Evolutionary conservation across 2,797 vertebrate species (phyloP).

Genomic region (Caiman crocodilus): DNA sequence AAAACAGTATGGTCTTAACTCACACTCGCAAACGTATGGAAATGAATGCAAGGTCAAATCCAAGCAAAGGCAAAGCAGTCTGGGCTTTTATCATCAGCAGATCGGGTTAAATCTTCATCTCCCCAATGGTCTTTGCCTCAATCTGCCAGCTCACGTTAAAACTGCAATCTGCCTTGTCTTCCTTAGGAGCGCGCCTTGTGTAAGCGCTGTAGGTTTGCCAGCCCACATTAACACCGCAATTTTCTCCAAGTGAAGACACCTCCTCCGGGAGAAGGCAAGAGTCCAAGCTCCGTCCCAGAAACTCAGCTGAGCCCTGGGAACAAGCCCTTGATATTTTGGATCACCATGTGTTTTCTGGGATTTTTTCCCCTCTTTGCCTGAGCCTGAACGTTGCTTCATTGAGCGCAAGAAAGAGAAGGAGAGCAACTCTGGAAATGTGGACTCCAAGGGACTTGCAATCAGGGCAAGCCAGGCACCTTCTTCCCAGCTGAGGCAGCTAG

Average conservation of each 20-base stretch:
- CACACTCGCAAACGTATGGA: neutral
- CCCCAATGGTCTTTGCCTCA: neutral
- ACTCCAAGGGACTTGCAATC: neutral
- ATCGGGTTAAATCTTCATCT: neutral
- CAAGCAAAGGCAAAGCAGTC: neutral
- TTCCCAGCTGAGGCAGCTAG: neutral
- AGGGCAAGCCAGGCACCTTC: no score
- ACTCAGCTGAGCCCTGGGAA: neutral
- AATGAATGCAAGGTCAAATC: neutral
- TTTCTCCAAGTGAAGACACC: neutral
- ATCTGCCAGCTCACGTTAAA: neutral
- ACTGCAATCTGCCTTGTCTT: neutral
- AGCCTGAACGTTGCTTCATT: fast-evolving
- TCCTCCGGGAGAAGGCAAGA: fast-evolving
- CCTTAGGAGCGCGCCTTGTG: neutral
- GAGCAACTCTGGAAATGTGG: neutral
- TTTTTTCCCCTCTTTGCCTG: neutral
- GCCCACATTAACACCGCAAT: neutral
- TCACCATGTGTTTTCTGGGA: neutral
- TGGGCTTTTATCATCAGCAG: neutral
- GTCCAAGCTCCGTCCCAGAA: neutral
- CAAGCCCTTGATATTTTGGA: neutral
- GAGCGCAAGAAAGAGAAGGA: neutral
- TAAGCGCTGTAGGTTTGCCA: neutral
- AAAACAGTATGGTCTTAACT: neutral